phyloP scores from a whole-genome alignment of 2,113 vertebrate species.

The Catagonus wagneri region DNA sequence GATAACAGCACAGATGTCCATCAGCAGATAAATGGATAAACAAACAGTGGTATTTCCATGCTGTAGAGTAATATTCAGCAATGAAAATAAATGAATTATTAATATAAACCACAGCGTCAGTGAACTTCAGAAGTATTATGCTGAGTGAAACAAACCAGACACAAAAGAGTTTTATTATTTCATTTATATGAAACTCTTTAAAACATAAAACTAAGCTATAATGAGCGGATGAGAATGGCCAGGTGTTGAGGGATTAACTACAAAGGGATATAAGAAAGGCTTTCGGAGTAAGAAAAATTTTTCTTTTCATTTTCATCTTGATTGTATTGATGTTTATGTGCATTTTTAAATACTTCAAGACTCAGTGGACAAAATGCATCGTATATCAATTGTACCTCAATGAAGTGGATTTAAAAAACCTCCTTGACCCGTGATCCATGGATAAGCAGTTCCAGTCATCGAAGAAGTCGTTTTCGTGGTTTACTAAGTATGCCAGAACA shows the following conservation, averaged over 20 bases:
- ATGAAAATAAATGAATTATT: neutral
- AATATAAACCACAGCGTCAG: neutral
- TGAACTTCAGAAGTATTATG: neutral
- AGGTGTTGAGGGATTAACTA: neutral
- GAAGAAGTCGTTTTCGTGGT: neutral
- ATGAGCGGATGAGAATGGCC: neutral
- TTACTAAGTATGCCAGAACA: neutral
- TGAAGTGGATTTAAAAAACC: neutral
- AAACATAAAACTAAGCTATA: neutral
- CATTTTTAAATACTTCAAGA: neutral
- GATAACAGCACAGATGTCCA: neutral
- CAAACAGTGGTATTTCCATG: neutral
- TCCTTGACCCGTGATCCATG: neutral
- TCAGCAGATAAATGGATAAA: neutral
- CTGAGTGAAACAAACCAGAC: neutral
- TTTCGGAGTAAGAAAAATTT: neutral
- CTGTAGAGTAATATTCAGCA: constrained; percentile 33
- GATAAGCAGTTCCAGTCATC: neutral
- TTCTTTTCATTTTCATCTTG: neutral
- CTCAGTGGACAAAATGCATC: neutral
- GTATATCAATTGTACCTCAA: neutral
- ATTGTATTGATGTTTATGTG: neutral
- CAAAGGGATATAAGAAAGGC: neutral
- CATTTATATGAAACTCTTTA: neutral
- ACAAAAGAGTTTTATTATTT: neutral